Conservation (phyloP, 2,888 invertebrate species). For the Hydroisotoma schaefferi region DNA sequence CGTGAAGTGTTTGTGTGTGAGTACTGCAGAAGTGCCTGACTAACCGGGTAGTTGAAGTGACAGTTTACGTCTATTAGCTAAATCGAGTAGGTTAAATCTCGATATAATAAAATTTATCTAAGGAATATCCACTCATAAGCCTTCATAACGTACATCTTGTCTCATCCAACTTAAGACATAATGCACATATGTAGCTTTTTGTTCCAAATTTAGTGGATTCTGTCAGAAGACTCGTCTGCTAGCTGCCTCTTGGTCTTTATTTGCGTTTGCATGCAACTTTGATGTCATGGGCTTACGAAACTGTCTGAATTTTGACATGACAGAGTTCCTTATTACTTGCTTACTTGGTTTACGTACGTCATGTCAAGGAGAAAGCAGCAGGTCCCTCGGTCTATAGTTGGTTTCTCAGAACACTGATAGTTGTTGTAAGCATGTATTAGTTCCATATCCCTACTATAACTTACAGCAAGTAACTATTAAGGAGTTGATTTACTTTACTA, state of each 20-base stretch:
- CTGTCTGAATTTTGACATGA: constrained; percentile 9
- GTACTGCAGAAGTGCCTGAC: neutral
- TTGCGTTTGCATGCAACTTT: neutral
- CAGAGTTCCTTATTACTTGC: neutral
- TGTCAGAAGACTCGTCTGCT: too few relatives aligned
- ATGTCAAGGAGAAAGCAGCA: neutral
- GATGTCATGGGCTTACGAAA: neutral
- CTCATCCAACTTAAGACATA: constrained; percentile 6
- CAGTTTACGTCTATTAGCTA: constrained; percentile 8
- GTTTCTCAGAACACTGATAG: too few relatives aligned
- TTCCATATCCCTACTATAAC: too few relatives aligned
- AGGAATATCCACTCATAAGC: neutral
- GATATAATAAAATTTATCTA: constrained; percentile 6
- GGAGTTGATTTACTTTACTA: too few relatives aligned
- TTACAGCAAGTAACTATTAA: too few relatives aligned
- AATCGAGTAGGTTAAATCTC: constrained; percentile 12
- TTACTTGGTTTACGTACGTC: too few relatives aligned
- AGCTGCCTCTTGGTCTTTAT: too few relatives aligned
- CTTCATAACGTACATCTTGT: constrained; percentile 8
- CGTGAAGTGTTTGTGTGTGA: neutral
- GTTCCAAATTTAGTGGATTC: too few relatives aligned
- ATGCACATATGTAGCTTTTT: constrained; percentile 4
- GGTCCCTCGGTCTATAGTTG: too few relatives aligned
- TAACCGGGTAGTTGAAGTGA: neutral
- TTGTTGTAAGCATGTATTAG: too few relatives aligned